Conservation (phyloP, 2,888 invertebrate genomes). For the Drosophila incognita region DNA sequence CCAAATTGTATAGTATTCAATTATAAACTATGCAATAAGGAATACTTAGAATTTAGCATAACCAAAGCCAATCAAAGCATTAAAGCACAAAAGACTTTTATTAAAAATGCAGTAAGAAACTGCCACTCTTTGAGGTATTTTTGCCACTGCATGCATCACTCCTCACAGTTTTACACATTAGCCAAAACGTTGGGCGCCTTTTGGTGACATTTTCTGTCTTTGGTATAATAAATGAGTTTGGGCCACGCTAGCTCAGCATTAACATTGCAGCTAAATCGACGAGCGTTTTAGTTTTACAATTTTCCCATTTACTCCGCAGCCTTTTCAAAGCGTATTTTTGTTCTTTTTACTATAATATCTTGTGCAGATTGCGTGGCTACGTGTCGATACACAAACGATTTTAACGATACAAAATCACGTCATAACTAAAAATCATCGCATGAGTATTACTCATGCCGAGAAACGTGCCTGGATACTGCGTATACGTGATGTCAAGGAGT, state of each 20-base stretch:
- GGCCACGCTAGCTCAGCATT: constrained; percentile 70
- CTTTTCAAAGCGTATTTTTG: constrained; percentile 12
- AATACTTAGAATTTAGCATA: constrained; percentile 64
- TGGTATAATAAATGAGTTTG: constrained; percentile 61
- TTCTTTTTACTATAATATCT: constrained; percentile 20
- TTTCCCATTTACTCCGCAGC: constrained; percentile 29
- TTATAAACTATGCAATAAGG: constrained; percentile 59
- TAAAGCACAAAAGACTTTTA: not conserved
- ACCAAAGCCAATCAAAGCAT: not conserved
- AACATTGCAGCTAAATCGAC: constrained; percentile 56
- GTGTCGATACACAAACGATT: constrained; percentile 95
- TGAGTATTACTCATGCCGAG: constrained; percentile 92
- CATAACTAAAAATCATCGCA: constrained; percentile 95
- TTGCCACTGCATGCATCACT: not conserved
- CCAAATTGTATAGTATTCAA: constrained; percentile 61
- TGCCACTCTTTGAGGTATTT: constrained; percentile 8
- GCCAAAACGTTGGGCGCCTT: constrained; percentile 34
- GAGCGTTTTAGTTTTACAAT: constrained; percentile 68
- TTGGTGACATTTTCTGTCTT: constrained; percentile 54
- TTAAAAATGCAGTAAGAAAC: not conserved
- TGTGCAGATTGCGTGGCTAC: constrained; percentile 93
- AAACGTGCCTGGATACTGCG: constrained; percentile 93
- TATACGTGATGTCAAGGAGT: constrained; percentile 91
- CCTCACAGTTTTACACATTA: constrained; percentile 28
- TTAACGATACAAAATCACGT: constrained; percentile 95